Base-by-base conservation (phyloP, 2,797 vertebrate genomes). In the Pagetopsis macropterus region DNA sequence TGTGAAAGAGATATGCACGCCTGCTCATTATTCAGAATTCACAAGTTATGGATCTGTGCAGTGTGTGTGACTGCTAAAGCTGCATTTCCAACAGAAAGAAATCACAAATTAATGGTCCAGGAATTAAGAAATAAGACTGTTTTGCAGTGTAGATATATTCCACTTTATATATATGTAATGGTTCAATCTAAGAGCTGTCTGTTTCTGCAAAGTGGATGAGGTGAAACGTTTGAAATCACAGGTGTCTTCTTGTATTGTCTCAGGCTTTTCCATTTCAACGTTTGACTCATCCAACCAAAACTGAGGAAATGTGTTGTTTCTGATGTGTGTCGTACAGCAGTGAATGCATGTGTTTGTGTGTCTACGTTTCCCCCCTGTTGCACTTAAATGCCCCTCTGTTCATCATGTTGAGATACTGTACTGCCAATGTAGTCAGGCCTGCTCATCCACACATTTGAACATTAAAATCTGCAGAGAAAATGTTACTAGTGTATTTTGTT, bases 381-480 rank as follows among this genome's bases (percentile, higher is more conserved):
- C 31, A 17, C 9, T 64, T 49, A 16, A 16, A 57, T 10, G 21
- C 27, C 45, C 16, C 46, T 0, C 9, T 43, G 46, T 19, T 9
- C 33, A 37, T 33, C 17, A 50, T 55, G 3, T 58, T 64, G 44
- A 56, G 37, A 11, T 33, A 44, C 10, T 23, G 15, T 3, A 44
- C 19, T 41, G 13, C 13, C 12, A 27, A 27, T 27, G 27, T n/a
- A 8, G 19, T 19, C 9, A 33, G 8, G 37, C 15, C 23, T 1
- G 43, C 1, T 15, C 17, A 41, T 63, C 61, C 7, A 56, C 21
- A 2, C 11, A 3, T 23, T n/a, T 13, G 27, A 51, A 19, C 61
- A 43, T 54, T 15, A 31, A 73, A 74, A 67, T 40, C 49, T 62
- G 68, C 65, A 71, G 27, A 27, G 19, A 3, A 45, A 16, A 3